These are phyloP conservation scores for Pocillopora damicornis DNA, from an alignment of 64 coral and sea anemone species.

Conservation along the genomic window DNA sequence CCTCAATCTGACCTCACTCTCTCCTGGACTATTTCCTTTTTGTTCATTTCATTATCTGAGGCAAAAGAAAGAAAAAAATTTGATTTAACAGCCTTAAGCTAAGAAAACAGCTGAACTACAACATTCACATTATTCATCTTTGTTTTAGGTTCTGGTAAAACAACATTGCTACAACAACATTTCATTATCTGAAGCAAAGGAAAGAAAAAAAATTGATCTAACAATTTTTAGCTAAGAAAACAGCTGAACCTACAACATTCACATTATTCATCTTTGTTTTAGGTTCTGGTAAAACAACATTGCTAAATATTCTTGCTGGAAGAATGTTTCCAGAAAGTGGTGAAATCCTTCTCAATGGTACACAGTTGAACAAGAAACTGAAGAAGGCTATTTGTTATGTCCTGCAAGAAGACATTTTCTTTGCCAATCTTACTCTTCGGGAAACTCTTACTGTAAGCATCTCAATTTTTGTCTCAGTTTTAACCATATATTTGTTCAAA, in stretches of 20 bases:
- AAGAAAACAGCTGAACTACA: too few relatives aligned
- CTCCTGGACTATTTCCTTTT: too few relatives aligned
- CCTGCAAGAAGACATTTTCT: conserved; percentile 76
- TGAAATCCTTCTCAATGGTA: conserved; percentile 75
- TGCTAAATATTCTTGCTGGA: conserved; percentile 73
- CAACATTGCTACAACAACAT: conserved; percentile 69
- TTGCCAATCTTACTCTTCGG: conserved; percentile 63
- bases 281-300: conserved; percentile 84
- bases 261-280: too few relatives aligned
- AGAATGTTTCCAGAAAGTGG: conserved; percentile 45
- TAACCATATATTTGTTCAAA: background rate
- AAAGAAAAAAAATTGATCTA: too few relatives aligned
- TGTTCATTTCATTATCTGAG: too few relatives aligned
- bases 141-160: conserved; percentile 77
- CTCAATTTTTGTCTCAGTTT: background rate
- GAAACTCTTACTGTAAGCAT: conserved; percentile 77
- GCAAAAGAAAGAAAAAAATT: too few relatives aligned
- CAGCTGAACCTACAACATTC: too few relatives aligned
- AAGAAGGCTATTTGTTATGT: conserved; percentile 89
- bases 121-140: too few relatives aligned
- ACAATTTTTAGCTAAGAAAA: too few relatives aligned
- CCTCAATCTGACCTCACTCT: too few relatives aligned
- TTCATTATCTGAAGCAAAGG: too few relatives aligned
- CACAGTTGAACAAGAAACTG: conserved; percentile 57
- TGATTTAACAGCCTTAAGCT: too few relatives aligned